Evolutionary conservation across 2,113 vertebrate genomes (phyloP).

Genomic region (Rhinoderma darwinii): DNA sequence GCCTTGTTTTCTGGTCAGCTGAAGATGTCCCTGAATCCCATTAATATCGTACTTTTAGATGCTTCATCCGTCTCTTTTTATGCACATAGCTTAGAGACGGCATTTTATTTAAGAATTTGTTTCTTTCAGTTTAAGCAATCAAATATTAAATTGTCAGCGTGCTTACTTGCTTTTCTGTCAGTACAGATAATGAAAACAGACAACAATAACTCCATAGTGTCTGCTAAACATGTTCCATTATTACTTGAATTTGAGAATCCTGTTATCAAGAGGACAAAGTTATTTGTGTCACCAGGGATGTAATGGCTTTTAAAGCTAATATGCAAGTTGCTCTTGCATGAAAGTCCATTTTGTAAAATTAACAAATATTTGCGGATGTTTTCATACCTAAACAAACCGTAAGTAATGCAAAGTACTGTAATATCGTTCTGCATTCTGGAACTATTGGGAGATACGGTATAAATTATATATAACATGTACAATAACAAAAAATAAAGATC

Average conservation of each 20-base stretch:
- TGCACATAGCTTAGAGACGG: background rate
- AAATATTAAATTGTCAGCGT: conserved; percentile 29
- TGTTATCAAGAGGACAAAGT: conserved; percentile 22
- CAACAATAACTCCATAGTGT: conserved; percentile 36
- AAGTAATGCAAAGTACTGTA: background rate
- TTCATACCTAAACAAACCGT: background rate
- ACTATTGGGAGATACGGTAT: background rate
- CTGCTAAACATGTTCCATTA: conserved; percentile 42
- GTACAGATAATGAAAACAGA: conserved; percentile 28
- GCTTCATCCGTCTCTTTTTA: background rate
- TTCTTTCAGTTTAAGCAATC: conserved; percentile 20
- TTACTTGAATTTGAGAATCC: conserved; percentile 27
- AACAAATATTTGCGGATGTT: conserved; percentile 18
- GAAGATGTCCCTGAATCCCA: conserved; percentile 1
- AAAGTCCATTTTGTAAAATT: conserved; percentile 35
- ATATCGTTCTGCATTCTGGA: background rate
- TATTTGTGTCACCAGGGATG: conserved; percentile 16
- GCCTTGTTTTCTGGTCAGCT: background rate
- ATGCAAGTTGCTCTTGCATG: conserved; percentile 29
- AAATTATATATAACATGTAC: background rate
- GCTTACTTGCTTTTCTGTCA: conserved; percentile 2
- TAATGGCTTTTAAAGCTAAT: conserved; percentile 38
- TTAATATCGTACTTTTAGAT: background rate
- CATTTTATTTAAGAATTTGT: background rate
- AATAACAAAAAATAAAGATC: background rate